phyloP scores from a whole-genome alignment of 64 coral and sea anemone species.

The Astreopora myriophthalma region DNA sequence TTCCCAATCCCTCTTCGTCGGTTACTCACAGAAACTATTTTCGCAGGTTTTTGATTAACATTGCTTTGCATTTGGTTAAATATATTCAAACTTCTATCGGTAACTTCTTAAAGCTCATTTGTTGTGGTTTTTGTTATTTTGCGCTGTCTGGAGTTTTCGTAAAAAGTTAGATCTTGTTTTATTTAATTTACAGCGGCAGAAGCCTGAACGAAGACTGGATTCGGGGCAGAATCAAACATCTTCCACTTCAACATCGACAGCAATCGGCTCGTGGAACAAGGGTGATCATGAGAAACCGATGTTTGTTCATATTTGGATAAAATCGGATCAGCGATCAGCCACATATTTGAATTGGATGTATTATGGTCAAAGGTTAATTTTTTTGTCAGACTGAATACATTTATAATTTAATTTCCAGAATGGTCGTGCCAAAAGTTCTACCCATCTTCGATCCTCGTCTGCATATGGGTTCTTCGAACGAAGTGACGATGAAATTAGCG shows the following conservation, averaged over 20 bases:
- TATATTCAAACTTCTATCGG: not conserved
- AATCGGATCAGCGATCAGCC: no score
- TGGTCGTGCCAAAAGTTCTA: conserved; percentile 19
- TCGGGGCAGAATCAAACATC: conserved; percentile 57
- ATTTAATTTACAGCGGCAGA: conserved; percentile 56
- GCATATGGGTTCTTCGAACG: not conserved
- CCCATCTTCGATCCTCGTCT: not conserved
- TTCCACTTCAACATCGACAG: not conserved
- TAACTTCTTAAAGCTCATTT: not conserved
- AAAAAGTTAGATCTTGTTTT: not conserved
- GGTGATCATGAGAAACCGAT: not conserved
- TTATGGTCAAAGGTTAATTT: no score
- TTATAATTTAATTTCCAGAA: conserved; percentile 3
- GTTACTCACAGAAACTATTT: conserved; percentile 53
- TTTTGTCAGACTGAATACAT: no score
- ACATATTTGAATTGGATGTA: not conserved
- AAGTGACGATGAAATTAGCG: conserved; percentile 53
- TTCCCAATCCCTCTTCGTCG: conserved; percentile 34
- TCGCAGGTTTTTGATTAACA: conserved; percentile 11
- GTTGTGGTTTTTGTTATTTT: conserved; percentile 4
- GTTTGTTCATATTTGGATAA: not conserved
- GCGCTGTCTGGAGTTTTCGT: not conserved
- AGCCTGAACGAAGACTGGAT: conserved; percentile 88
- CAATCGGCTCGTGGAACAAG: conserved; percentile 17
- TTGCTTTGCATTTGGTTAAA: no score